These are phyloP conservation scores for Delichon dasypus DNA, from an alignment of 2,797 vertebrate species.

Conservation along the genomic window DNA sequence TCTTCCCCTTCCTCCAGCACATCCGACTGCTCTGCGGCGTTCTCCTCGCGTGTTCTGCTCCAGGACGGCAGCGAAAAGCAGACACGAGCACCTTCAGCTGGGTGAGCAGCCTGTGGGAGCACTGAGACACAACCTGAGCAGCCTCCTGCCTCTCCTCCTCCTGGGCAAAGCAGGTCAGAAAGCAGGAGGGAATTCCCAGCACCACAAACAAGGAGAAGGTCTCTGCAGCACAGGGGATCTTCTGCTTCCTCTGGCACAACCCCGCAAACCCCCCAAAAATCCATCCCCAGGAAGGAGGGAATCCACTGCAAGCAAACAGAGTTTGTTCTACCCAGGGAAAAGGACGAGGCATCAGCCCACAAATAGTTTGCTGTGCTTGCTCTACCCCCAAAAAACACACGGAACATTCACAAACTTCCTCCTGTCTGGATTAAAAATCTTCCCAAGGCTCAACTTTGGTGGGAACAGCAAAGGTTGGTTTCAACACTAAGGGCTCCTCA, in stretches of 20 bases:
- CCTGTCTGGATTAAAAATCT: background rate
- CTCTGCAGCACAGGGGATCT: background rate
- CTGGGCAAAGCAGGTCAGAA: background rate
- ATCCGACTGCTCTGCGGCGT: fast-evolving
- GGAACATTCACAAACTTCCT: background rate
- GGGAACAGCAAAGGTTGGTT: background rate
- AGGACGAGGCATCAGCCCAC: background rate
- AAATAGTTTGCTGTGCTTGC: background rate
- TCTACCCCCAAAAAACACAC: background rate
- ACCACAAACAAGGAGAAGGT: background rate
- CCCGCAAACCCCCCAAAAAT: background rate
- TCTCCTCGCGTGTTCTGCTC: background rate
- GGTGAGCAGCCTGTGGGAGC: background rate
- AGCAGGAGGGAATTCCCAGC: background rate
- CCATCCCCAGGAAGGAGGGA: background rate
- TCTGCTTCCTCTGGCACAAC: background rate
- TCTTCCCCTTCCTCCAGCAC: background rate
- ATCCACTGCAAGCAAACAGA: background rate
- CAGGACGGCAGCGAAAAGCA: background rate
- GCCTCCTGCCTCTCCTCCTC: background rate
- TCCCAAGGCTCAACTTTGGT: background rate
- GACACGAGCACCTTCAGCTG: no score
- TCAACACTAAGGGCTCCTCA: fast-evolving
- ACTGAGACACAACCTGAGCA: background rate
- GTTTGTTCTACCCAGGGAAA: background rate